phyloP scores from a whole-genome alignment of 2,888 invertebrate genomes.

The Leptothorax acervorum region DNA sequence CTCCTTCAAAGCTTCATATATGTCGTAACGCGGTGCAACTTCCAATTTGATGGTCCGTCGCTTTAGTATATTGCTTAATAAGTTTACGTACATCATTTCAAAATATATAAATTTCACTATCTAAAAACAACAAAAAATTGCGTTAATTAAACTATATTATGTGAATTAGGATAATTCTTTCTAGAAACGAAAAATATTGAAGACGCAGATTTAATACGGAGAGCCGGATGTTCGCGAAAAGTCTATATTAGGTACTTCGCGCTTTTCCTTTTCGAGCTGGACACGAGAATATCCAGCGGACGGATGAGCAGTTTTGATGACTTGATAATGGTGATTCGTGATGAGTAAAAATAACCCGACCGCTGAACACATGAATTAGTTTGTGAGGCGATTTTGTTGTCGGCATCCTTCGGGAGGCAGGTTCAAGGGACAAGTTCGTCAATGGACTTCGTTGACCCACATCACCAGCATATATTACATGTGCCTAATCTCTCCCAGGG shows the following conservation, averaged over 20 bases:
- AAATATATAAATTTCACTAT: background rate
- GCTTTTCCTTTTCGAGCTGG: background rate
- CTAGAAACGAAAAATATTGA: background rate
- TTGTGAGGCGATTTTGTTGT: background rate
- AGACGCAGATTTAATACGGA: background rate
- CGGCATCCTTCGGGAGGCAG: slow-evolving; percentile 55
- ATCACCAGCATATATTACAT: slow-evolving; percentile 42
- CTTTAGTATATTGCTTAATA: slow-evolving; percentile 4
- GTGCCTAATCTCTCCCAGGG: slow-evolving; percentile 30
- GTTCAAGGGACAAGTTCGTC: slow-evolving; percentile 77
- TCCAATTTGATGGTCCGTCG: background rate
- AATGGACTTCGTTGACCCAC: slow-evolving; percentile 66
- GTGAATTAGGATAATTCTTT: background rate
- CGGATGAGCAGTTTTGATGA: slow-evolving; percentile 6
- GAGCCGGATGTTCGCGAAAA: background rate
- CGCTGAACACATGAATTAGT: slow-evolving; percentile 7
- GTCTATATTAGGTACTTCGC: background rate
- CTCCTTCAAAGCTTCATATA: background rate
- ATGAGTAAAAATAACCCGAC: background rate
- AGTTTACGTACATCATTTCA: background rate
- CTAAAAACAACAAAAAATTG: background rate
- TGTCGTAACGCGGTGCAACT: slow-evolving; percentile 1
- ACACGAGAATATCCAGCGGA: background rate
- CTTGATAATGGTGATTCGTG: background rate
- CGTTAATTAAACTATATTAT: background rate